Percentiles rank a stretch among this genome's conserved stretches.
phyloP scores from a whole-genome alignment of 2,113 vertebrate species.

The Carollia perspicillata region DNA sequence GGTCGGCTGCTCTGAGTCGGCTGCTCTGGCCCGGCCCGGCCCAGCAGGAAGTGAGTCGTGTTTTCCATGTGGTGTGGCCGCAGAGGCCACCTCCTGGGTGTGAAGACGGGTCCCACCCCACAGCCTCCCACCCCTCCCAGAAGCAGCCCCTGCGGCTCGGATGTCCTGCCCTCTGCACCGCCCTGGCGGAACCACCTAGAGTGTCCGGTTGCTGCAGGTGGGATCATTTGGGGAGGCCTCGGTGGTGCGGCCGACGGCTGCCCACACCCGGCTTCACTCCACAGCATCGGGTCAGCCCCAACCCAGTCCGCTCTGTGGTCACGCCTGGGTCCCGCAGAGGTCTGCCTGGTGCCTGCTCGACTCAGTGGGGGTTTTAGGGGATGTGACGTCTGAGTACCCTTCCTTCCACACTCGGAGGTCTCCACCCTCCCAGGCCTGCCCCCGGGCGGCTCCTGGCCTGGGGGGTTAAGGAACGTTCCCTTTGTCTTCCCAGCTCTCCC shows the following conservation, averaged over 20 bases:
- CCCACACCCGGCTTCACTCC: neutral
- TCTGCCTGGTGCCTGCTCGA: neutral
- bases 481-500: neutral
- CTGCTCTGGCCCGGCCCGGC: neutral
- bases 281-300: too few species aligned
- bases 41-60: neutral
- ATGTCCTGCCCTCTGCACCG: neutral
- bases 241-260: neutral
- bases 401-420: neutral
- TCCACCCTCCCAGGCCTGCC: fast-evolving
- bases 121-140: neutral
- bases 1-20: neutral
- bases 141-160: neutral
- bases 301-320: neutral
- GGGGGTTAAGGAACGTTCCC: too few species aligned
- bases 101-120: neutral
- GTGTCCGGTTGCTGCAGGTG: neutral
- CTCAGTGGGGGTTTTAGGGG: neutral
- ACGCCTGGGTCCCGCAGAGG: neutral
- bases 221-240: neutral
- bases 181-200: neutral
- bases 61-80: too few species aligned
- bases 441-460: fast-evolving
- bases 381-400: fast-evolving
- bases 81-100: neutral